Base-by-base conservation (phyloP, 2,888 invertebrate genomes). In the Zele albiditarsus region DNA sequence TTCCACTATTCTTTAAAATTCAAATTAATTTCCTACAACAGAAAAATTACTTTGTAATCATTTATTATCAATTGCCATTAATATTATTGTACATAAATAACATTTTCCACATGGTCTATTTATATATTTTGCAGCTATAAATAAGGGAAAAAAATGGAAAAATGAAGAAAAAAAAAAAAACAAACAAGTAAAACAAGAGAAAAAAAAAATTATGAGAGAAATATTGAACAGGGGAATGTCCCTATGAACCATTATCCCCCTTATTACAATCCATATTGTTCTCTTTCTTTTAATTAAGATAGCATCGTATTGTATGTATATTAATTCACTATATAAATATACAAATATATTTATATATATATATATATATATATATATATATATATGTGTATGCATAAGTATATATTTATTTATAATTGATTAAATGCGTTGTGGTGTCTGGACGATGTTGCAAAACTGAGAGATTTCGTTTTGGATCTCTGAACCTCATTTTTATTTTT, bases 201-300 rank as follows among this genome's bases (percentile, higher is more conserved):
- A 3, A 46, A 46, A 42, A 2, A 46, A n/a, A 46, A 46, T 20
- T 8, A n/a, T 20, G 53, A 53, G 53, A 31, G 67, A 46, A 42
- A 62, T 69, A 69, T 12, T 31, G 16, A 42, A 65, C 60, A 66
- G 75, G 71, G 71, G 75, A 75, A 75, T 75, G 71, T 71, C 71
- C 66, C 71, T 66, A 49, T 71, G 66, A 71, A 23, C 63, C 68
- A 53, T 60, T 31, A 16, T 31, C 38, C 57, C 66, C 31, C 65
- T 27, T 33, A 65, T 53, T 38, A 25, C 27, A 57, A 49, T 68
- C 23, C 42, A 70, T 60, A 28, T 58, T 46, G 65, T 70, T 71
- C n/a, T 69, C 63, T 62, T 70, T 71, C 65, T 60, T 68, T 63
- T 62, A 62, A 71, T 71, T 62, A 27, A 62, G 71, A 71, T 71